Percentiles rank a stretch among this genome's conserved stretches.
Evolutionary conservation across 2,888 invertebrate genomes (phyloP).

Genomic region (Dorcus parallelipipedus): DNA sequence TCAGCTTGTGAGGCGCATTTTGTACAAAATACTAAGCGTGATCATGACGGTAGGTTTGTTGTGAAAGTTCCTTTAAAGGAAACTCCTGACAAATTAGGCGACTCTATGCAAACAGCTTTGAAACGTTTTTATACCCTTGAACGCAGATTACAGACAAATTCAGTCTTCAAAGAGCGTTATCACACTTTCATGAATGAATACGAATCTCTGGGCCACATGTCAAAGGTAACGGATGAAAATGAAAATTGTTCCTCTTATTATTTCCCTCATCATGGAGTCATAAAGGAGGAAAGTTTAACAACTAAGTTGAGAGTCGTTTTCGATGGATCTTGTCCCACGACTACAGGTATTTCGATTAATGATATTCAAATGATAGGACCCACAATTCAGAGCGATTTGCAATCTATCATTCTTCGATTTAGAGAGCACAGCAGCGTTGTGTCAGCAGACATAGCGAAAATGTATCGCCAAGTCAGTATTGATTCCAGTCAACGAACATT

Average conservation of each 20-base stretch:
- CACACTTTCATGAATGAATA: neutral
- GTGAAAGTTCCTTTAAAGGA: no score
- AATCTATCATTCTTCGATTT: slow-evolving; percentile 13
- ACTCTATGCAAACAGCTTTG: neutral
- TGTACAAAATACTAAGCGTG: no score
- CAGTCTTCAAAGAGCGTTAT: neutral
- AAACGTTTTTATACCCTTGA: neutral
- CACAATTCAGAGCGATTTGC: slow-evolving; percentile 23
- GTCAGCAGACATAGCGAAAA: slow-evolving; percentile 28
- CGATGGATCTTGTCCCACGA: neutral
- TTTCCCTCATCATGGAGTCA: neutral
- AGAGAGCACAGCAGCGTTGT: slow-evolving; percentile 18
- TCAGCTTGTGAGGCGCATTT: no score
- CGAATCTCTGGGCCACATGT: neutral
- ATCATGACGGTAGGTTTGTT: no score
- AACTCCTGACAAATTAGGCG: no score
- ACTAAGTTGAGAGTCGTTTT: no score
- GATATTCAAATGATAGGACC: slow-evolving; percentile 28
- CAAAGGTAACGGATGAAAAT: neutral
- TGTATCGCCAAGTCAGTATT: slow-evolving; percentile 28
- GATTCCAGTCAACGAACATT: slow-evolving; percentile 17
- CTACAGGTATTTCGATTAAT: slow-evolving; percentile 24
- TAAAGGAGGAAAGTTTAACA: no score
- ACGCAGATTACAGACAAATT: neutral
- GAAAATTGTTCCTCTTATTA: neutral